Base-by-base conservation (phyloP, 1,140 invertebrate species). In the Aplysia californica region DNA sequence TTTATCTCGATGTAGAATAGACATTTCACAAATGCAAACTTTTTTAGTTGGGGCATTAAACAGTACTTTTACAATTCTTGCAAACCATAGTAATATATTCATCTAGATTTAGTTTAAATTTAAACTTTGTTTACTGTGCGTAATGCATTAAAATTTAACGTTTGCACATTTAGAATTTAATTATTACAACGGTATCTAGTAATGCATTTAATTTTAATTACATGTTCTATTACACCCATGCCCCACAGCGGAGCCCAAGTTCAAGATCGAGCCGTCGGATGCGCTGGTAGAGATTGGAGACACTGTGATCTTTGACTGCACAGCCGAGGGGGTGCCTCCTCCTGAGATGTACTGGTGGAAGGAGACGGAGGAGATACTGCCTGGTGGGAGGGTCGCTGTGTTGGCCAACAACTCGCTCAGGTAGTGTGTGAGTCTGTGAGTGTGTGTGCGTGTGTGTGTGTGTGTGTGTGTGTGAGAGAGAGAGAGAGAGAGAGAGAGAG, bases 261-360 rank as follows among this genome's bases (percentile, higher is more conserved):
- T 90, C 75, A 83, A 80, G 39, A 80, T 89, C 39, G 86, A 89
- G 67, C 90, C 89, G 0, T 80, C 64, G 10, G 82, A 84, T 74
- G 83, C 81, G 6, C 80, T 78, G 21, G 85, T 88, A 21, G 83
- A 82, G 23, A 75, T 82, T 71, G 89, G 88, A 31, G 77, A 85
- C 31, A 87, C 80, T n/a, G 82, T 86, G 2, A 79, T 84, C 10
- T 80, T 90, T 72, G 82, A 91, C 79, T 92, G 91, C 82, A 80
- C 85, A 2, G 91, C 90, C 29, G 80, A 85, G n/a, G 91, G 91
- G 5, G 88, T 89, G 33, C 91, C 91, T 1, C 76, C 81, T 71
- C 90, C 91, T 44, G 81, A 83, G 33, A 88, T 91, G 74, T 84
- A 82, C 26, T 92, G 91, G 91, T 87, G 87, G 80, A 85, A 86